Evolutionary conservation across 2,888 invertebrate genomes (phyloP).

Genomic region (Xanthorhoe designata): DNA sequence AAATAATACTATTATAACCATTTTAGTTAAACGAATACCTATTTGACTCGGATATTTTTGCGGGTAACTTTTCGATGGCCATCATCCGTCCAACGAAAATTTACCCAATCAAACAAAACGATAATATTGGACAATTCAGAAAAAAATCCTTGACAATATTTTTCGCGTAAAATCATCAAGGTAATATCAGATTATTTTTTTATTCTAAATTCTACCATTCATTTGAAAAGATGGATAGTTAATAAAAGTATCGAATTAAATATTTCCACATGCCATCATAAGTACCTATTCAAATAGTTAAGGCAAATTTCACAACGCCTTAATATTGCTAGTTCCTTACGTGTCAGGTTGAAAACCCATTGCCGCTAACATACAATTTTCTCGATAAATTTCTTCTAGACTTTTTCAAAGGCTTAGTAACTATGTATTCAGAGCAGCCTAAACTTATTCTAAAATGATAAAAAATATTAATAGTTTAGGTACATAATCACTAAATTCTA

Average conservation of each 20-base stretch:
- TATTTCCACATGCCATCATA: neutral
- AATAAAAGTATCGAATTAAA: neutral
- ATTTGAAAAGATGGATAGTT: too few species aligned
- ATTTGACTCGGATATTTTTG: neutral
- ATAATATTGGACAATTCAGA: too few species aligned
- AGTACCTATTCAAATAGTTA: neutral
- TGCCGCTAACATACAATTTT: neutral
- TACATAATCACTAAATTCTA: neutral
- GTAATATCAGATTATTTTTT: too few species aligned
- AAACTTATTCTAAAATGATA: too few species aligned
- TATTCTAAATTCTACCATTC: too few species aligned
- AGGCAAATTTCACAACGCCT: too few species aligned
- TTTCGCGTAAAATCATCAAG: too few species aligned
- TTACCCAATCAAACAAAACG: neutral
- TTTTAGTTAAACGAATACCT: slow-evolving; percentile 24
- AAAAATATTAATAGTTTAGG: neutral
- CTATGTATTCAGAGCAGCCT: too few species aligned
- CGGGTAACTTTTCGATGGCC: neutral
- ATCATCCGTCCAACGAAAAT: neutral
- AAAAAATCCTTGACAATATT: too few species aligned
- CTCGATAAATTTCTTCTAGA: neutral
- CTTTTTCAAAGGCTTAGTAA: neutral
- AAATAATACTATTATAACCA: slow-evolving; percentile 29
- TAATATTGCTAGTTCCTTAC: neutral
- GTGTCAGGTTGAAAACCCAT: too few species aligned